Base-by-base conservation (phyloP, 2,888 invertebrate species). In the Nomada ferruginata region DNA sequence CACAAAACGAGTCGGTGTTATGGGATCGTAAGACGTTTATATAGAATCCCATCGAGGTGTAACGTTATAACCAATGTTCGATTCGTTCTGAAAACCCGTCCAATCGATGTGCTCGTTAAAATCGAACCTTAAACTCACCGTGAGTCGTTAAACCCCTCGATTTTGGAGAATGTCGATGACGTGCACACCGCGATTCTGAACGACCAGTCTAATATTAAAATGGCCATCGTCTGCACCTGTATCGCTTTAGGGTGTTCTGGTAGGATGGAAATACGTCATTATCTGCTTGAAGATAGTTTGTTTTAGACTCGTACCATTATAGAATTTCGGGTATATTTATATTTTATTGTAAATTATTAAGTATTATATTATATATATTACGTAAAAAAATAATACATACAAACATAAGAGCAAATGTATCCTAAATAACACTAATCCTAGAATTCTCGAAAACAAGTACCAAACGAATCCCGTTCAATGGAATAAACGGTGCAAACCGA, bases 1-100 rank as follows among this genome's bases (percentile, higher is more conserved):
- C 53, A 36, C 3, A 1, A 29, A 53, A 66, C 29, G 66, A 66
- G 52, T 66, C 52, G 36, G 66, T 36, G 66, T 66, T 66, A 66
- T 53, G 53, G 53, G 66, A 36, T 53, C 53, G 5, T 53, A 66
- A 66, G 52, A 53, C 66, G 36, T 53, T 66, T 66, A 52, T 66
- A 66, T 20, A 66, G 53, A 53, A 53, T 36, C 9, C 1, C 15
- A 47, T 44, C 47, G 63, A 47, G 23, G 13, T n/a, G 52, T 66
- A 53, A 52, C 52, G 29, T 66, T 66, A 66, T 29, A 53, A 53
- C 36, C 20, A 29, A 36, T 20, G 15, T n/a, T n/a, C 29, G 26
- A 65, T 65, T 65, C 50, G 5, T 5, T 10, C 26, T 26, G n/a
- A n/a, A 65, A 65, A n/a, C 4, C 18, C 20, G 52, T 7, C 36